A percentile compares a stretch with the other conserved stretches of the same genome.
phyloP scores from a whole-genome alignment of 2,888 invertebrate genomes.

The Biston betularia region DNA sequence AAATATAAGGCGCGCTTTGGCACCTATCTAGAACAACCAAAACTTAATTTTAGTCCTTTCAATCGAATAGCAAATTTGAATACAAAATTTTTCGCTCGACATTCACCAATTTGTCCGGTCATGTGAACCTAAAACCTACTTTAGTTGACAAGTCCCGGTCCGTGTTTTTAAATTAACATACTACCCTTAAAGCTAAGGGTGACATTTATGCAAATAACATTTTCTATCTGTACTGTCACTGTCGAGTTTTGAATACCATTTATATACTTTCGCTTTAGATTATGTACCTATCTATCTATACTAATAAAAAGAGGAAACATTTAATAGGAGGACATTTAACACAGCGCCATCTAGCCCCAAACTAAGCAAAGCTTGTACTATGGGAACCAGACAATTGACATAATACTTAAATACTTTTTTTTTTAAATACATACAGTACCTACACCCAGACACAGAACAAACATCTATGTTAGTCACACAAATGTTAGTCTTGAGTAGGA shows the following conservation, averaged over 20 bases:
- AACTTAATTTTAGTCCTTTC: not conserved
- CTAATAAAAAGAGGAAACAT: too few relatives aligned
- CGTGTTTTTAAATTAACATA: constrained; percentile 24
- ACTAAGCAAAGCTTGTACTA: too few relatives aligned
- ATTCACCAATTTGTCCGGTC: constrained; percentile 17
- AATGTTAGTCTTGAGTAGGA: too few relatives aligned
- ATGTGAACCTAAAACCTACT: constrained; percentile 1
- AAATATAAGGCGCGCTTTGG: too few relatives aligned
- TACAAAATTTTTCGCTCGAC: not conserved
- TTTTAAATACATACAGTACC: too few relatives aligned
- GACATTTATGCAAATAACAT: constrained; percentile 10
- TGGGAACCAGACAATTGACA: too few relatives aligned
- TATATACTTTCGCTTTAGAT: too few relatives aligned
- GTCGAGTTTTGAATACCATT: not conserved
- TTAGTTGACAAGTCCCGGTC: constrained; percentile 5
- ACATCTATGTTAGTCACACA: too few relatives aligned
- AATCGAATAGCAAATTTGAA: not conserved
- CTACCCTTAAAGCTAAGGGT: constrained; percentile 3
- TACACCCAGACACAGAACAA: too few relatives aligned
- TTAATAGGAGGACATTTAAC: too few relatives aligned
- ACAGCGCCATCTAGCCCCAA: too few relatives aligned
- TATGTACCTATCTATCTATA: not conserved
- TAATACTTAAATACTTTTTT: too few relatives aligned
- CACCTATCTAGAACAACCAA: not conserved
- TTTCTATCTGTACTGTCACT: not conserved